Base-by-base conservation (phyloP, 2,113 vertebrate genomes). In the Amphiprion ocellaris region DNA sequence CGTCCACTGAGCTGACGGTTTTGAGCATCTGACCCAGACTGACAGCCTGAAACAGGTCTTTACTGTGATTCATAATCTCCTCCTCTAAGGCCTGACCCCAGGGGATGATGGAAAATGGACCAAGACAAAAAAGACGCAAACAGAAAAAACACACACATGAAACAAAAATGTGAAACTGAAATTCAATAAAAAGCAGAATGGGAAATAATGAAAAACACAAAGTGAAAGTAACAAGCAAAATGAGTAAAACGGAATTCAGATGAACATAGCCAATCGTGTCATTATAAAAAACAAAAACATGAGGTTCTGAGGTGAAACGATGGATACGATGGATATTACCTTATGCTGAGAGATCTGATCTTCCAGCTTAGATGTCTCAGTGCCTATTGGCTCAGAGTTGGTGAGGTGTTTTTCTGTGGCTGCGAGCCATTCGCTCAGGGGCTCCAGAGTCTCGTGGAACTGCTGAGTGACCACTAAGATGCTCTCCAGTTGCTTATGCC, bases 391-490 rank as follows among this genome's bases (percentile, higher is more conserved):
- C 60, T 99, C 98, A 10, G 96, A 96, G 85, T 97, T 96, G 16
- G 94, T 93, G 33, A 99, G 95, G 44, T 92, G 95, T 87, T 99
- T 99, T 80, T 99, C 98, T 50, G 96, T 93, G 74, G 92, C 17
- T 0, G 90, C 91, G 1, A 99, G 94, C 98, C 98, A 99, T 59
- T 98, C 97, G 2, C 94, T 94, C 91, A 99, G 82, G 0, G 97
- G 98, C 91, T 99, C 98, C 67, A 99, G 86, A 61, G 96, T 96
- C 83, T 99, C 97, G 0, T 99, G 96, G 90, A 99, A 99, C 88
- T 99, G 96, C 90, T 98, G 96, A 0, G 97, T 97, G 50, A 99
- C 97, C 84, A 96, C 95, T 0, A 95, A 95, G 94, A 98, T 99
- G 73, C 95, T 96, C 91, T 99, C 97, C 81, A 99, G 84, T 86